Percentiles rank a stretch among this genome's conserved stretches.
phyloP scores from a whole-genome alignment of 2,113 vertebrate species.

The Pterocles gutturalis region DNA sequence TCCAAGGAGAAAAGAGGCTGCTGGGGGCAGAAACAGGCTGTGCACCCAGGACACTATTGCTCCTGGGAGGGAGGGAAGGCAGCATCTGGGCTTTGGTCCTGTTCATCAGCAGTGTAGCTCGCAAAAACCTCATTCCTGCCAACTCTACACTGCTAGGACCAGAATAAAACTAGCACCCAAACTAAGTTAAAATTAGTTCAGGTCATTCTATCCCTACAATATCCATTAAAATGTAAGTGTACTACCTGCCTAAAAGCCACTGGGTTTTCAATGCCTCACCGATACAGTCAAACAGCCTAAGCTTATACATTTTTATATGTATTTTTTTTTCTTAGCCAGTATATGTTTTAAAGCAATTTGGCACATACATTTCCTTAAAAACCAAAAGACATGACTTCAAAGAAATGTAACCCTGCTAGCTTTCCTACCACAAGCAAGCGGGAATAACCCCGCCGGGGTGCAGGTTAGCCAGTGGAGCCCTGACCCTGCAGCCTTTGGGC shows the following conservation, averaged over 20 bases:
- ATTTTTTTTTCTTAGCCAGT: background rate
- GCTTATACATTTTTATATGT: background rate
- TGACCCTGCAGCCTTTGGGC: background rate
- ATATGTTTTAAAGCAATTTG: background rate
- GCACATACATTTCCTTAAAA: background rate
- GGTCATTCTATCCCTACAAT: background rate
- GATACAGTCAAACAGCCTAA: background rate
- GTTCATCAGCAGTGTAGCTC: background rate
- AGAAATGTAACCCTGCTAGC: background rate
- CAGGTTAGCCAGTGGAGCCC: background rate
- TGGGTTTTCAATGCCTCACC: background rate
- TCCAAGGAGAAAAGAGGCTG: background rate
- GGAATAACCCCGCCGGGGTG: background rate
- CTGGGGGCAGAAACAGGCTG: background rate
- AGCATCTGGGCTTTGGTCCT: background rate
- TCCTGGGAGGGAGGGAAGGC: background rate
- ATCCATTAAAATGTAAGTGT: background rate
- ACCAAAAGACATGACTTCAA: background rate
- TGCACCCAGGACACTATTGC: fast-evolving
- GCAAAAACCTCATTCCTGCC: background rate
- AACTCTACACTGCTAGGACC: background rate
- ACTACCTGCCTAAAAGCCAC: background rate
- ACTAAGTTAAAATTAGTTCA: fast-evolving
- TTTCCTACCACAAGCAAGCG: background rate
- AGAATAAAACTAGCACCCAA: background rate